A percentile compares a stretch with the other conserved stretches of the same genome.
These are phyloP conservation scores for Daktulosphaira vitifoliae DNA, from an alignment of 1,140 invertebrate species.

Conservation along the genomic window DNA sequence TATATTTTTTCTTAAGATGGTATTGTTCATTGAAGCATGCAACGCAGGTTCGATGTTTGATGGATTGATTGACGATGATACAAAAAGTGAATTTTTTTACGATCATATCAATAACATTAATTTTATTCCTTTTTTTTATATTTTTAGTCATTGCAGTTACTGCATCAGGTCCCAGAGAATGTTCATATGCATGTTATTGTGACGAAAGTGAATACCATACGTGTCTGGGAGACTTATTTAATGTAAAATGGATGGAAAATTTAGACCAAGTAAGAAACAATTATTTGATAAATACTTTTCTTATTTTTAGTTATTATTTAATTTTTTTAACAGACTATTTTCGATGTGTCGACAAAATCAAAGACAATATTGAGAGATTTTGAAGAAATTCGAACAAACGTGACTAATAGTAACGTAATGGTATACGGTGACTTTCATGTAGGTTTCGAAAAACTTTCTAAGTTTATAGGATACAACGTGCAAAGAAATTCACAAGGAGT, in stretches of 20 bases:
- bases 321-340: neutral
- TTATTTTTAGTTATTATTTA: neutral
- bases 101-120: too few relatives aligned
- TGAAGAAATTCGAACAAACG: neutral
- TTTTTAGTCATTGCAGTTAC: conserved; percentile 55
- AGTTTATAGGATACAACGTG: neutral
- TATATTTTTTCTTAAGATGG: conserved; percentile 43
- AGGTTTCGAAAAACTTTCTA: neutral
- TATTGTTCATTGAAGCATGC: conserved; percentile 59
- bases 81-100: too few relatives aligned
- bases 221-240: conserved; percentile 52
- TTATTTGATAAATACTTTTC: neutral
- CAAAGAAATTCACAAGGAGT: too few relatives aligned
- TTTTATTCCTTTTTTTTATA: conserved; percentile 1
- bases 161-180: conserved; percentile 53
- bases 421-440: neutral
- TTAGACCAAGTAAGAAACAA: conserved; percentile 47
- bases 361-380: neutral
- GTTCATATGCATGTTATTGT: conserved; percentile 55
- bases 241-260: conserved; percentile 61
- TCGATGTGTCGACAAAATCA: neutral
- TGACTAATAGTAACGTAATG: neutral
- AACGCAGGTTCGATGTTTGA: conserved; percentile 61
- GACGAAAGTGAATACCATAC: conserved; percentile 47
- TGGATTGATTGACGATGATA: conserved; percentile 45